Base-by-base conservation (phyloP, 2,888 invertebrate genomes). In the Plagodis dolabraria region DNA sequence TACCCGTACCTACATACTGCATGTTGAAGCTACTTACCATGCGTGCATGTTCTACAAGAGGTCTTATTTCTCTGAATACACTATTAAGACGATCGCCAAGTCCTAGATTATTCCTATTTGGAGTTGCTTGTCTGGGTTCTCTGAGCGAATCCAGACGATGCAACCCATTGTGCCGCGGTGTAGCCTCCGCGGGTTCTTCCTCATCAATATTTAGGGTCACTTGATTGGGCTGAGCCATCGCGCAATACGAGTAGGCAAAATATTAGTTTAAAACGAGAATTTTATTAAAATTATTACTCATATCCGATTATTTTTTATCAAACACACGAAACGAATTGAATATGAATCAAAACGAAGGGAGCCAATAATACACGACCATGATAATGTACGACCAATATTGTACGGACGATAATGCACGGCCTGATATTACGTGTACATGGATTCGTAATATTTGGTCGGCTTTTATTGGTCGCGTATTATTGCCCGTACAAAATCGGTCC, bases 21-120 rank as follows among this genome's bases (percentile, higher is more conserved):
- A 22, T 40, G 10, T 10, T 40, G 40, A 40, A 40, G 10, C 5
- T 40, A 65, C 73, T 80, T 85, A 93, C 93, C 85, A 90, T 93
- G 58, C 94, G 89, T 51, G 94, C 94, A 75, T 94, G 93, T 83
- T 95, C 94, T 10, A 95, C 94, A 6, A 95, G 85, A n/a, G 95
- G 95, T 72, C 95, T 92, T 53, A 95, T 94, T 83, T 94, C 95
- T 72, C 95, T 93, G 64, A 95, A 89, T 12, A 92, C 90, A 77
- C 76, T 89, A 62, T 88, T 89, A 33, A 92, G 80, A 12, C 92
- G 86, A 64, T 92, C 92, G 10, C 91, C 90, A 44, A 92, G 75
- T 44, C 92, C 89, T 63, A 90, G 64, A 72, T 85, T 88, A 72
- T 69, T 86, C 67, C 90, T 86, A 64, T 79, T 83, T 49, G 81